Base-by-base conservation (phyloP, 2,797 vertebrate species). In the Hippopotamyrus pictus region DNA sequence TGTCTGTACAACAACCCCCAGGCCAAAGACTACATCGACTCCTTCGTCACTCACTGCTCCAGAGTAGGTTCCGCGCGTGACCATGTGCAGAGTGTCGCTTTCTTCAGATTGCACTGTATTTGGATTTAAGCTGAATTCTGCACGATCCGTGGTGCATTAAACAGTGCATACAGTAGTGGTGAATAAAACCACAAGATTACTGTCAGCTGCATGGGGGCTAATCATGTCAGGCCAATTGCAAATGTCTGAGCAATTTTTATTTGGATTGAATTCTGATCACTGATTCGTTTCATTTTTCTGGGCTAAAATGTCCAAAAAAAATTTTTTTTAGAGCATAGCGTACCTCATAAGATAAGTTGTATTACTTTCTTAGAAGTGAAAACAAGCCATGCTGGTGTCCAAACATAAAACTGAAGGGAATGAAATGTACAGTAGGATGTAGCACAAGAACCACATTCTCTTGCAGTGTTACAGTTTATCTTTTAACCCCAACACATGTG, bases 1-100 rank as follows among this genome's bases (percentile, higher is more conserved):
- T 99, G 97, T 94, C 95, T 99, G 65, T 99, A 99, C 91, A 99
- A 99, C 93, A 99, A 98, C 93, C 98, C 99, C 93, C 99, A 99
- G 92, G 99, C 99, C 37, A 99, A 99, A 94, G 98, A 99, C 94
- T 99, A 98, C 95, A 98, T 99, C 69, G 99, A 99, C 94, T 99
- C 98, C 53, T 99, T 99, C 94, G 97, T 99, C 90, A 98, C 98
- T 29, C 99, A 99, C 91, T 99, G 98, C 90, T 97, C 98, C 91
- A 96, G 99, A 96, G 99, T 99, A 96, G 90, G 97, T 88, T 25
- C 51, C n/a, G 1, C 2, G 3, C 46, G 22, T 79, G 6, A 3
- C 3, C 33, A 14, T 76, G 5, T 19, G 29, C 29, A 17, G 12
- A 12, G 37, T 29, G 51, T 22, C 5, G 11, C 29, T 69, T 69